A percentile compares a stretch with the other conserved stretches of the same genome.
phyloP scores from a whole-genome alignment of 2,113 vertebrate genomes.

The Motacilla alba region DNA sequence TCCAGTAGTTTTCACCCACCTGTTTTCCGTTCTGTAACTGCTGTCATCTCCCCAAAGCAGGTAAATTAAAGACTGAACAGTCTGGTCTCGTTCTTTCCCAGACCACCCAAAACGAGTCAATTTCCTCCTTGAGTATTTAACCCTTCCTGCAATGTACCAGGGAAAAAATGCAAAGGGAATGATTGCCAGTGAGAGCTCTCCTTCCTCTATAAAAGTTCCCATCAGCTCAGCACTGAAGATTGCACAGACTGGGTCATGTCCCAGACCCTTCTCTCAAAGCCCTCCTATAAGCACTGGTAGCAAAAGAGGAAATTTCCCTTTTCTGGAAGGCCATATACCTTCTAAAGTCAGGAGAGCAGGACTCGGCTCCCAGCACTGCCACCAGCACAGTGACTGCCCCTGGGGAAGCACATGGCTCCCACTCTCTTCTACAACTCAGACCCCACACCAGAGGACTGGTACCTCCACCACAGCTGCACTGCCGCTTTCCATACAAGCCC shows the following conservation, averaged over 20 bases:
- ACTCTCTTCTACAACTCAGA: background rate
- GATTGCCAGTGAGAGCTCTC: background rate
- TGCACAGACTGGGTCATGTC: background rate
- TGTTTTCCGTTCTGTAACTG: background rate
- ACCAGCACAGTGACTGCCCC: background rate
- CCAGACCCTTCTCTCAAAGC: background rate
- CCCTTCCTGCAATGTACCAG: background rate
- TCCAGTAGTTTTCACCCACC: background rate
- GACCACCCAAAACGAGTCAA: slow-evolving; percentile 37
- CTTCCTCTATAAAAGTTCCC: background rate
- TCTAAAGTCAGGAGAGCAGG: background rate
- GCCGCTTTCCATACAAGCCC: background rate
- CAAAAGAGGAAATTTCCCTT: background rate
- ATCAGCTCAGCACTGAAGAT: background rate
- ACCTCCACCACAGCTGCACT: background rate
- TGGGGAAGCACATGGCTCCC: background rate
- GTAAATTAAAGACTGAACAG: slow-evolving; percentile 35
- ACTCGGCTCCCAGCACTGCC: background rate
- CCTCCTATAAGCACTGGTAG: background rate
- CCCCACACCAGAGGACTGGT: background rate
- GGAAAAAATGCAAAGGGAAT: background rate
- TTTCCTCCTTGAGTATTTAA: slow-evolving; percentile 19
- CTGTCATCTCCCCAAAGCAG: background rate
- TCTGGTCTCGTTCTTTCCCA: slow-evolving; percentile 23
- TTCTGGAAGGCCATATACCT: background rate